phyloP scores from a whole-genome alignment of 2,888 invertebrate species.

The Andrena haemorrhoa region DNA sequence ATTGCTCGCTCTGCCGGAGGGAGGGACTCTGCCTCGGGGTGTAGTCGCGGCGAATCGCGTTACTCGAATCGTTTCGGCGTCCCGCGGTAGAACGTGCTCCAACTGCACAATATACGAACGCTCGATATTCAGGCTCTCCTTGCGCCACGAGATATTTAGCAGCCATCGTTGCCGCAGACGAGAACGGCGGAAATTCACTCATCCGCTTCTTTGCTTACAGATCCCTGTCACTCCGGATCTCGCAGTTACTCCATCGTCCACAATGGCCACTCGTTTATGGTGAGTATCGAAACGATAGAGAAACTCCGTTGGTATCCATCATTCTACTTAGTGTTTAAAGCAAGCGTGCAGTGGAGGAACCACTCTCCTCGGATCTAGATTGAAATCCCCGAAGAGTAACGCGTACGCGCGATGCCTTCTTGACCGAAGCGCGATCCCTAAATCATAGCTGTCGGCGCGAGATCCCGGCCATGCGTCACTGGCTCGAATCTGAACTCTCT shows the following conservation, averaged over 20 bases:
- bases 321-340: no score
- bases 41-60: no score
- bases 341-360: no score
- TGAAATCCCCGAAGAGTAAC: neutral
- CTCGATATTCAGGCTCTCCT: no score
- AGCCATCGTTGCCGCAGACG: neutral
- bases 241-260: conserved; percentile 70
- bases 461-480: conserved; percentile 32
- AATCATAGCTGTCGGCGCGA: conserved; percentile 30
- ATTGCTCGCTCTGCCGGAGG: no score
- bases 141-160: neutral
- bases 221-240: conserved; percentile 61
- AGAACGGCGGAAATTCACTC: neutral
- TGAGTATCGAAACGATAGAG: conserved; percentile 65
- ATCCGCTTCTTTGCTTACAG: conserved; percentile 72
- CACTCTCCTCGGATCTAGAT: neutral
- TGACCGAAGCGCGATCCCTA: conserved; percentile 2
- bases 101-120: no score
- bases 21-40: no score
- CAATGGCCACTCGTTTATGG: conserved; percentile 81
- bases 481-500: conserved; percentile 37
- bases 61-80: no score
- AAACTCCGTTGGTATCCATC: no score
- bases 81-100: no score
- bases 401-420: neutral